Conservation (phyloP, 1,140 invertebrate genomes). For the Vanessa tameamea region DNA sequence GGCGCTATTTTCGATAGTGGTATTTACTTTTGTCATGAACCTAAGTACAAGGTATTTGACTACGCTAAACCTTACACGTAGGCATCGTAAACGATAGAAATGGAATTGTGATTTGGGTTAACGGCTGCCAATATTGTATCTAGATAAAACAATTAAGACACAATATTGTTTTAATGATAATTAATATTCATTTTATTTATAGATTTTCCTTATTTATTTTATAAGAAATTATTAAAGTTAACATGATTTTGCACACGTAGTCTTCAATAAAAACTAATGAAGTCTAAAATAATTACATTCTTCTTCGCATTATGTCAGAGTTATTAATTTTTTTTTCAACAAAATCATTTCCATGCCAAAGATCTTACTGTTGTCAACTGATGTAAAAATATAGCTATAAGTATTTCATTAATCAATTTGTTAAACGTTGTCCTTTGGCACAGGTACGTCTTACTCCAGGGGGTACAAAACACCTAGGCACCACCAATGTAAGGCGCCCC, state of each 20-base stretch:
- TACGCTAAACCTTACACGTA: constrained; percentile 49
- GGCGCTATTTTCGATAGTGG: constrained; percentile 38
- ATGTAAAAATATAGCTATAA: too few relatives aligned
- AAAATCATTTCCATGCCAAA: too few relatives aligned
- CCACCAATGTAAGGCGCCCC: too few relatives aligned
- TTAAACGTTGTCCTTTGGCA: too few relatives aligned
- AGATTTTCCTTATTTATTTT: constrained; percentile 53
- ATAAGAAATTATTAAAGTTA: constrained; percentile 5
- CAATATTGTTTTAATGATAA: constrained; percentile 42
- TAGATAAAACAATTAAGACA: constrained; percentile 40
- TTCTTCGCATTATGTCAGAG: too few relatives aligned
- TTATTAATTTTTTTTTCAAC: too few relatives aligned
- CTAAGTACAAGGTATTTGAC: constrained; percentile 18
- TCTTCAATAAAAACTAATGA: neutral
- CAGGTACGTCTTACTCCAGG: too few relatives aligned
- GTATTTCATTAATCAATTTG: too few relatives aligned
- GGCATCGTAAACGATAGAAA: constrained; percentile 42
- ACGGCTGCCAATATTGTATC: constrained; percentile 34
- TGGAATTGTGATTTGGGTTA: constrained; percentile 55
- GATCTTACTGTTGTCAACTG: too few relatives aligned
- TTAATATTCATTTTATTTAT: constrained; percentile 37
- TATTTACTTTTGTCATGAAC: constrained; percentile 31
- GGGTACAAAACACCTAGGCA: too few relatives aligned
- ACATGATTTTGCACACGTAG: neutral
- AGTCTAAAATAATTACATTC: too few relatives aligned